Base-by-base conservation (phyloP, 2,797 vertebrate genomes). In the Protosalanx chinensis region DNA sequence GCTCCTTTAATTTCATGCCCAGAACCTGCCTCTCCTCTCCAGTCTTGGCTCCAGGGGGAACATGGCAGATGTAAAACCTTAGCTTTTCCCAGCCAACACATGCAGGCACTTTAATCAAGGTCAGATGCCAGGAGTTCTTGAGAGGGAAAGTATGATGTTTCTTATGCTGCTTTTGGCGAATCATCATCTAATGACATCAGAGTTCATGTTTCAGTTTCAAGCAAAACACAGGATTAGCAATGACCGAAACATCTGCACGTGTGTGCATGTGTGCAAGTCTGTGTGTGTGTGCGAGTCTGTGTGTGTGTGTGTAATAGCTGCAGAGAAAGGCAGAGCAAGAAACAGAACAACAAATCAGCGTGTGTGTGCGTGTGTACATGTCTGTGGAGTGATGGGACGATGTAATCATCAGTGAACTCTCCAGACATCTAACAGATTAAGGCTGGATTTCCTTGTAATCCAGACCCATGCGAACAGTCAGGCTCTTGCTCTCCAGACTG, bases 61-160 rank as follows among this genome's bases (percentile, higher is more conserved):
- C 16, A 16, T 10, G 18, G 32, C 61, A 75, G 68, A 23, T 49
- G 37, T 51, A 67, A 16, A 29, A 13, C 29, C 35, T 35, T 49
- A 49, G 67, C 41, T 33, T 18, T 68, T 62, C 66, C 68, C 12
- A 64, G 23, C 29, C 12, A 35, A 53, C 81, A 76, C 37, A 29
- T 77, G 76, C 16, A 74, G 63, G 75, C 64, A 18, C 46, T 75
- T 77, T 78, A 63, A 65, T 61, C 6, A 6, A 75, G 79, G 62
- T 64, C 5, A 1, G 23, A 2, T 63, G 65, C 76, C 76, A 56
- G 41, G 79, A 41, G 75, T 7, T 18, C 29, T 7, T 35, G 61
- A 6, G 30, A 57, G 53, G 56, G 37, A 12, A 41, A 74, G 67
- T 1, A 53, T 13, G 33, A 53, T 35, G 32, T 0, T 33, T 23